Base-by-base conservation (phyloP, 2,113 vertebrate genomes). In the Brienomyrus longianalis region DNA sequence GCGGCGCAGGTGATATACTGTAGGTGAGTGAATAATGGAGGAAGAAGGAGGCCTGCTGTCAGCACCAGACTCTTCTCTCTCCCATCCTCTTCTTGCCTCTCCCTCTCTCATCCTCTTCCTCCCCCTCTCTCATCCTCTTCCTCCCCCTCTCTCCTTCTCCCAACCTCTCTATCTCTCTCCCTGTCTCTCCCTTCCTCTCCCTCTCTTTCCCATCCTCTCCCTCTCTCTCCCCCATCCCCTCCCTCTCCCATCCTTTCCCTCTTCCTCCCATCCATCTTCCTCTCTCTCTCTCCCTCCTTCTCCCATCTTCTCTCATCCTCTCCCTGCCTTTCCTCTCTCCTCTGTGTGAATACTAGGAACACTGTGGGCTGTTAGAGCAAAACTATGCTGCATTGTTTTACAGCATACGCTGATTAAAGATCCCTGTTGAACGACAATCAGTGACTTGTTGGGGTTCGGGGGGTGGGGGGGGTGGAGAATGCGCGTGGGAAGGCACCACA, bases 401-500 rank as follows among this genome's bases (percentile, higher is more conserved):
- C 51, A 15, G 51, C 51, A 66, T 66, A 27, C 9, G n/a, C 59
- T 66, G 59, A 66, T 66, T 66, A 66, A 66, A 27, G 23, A 66
- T 27, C 47, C 39, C 91, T 93, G 93, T 95, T 95, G 93, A 96
- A 43, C 19, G 17, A 31, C 93, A 92, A 91, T 92, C 31, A 5
- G 87, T 59, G 23, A 91, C 43, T 89, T 93, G 92, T 11, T 11
- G 45, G 93, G 91, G 54, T 90, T 87, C n/a, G 50, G 9, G 59
- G 62, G 7, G n/a, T 31, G n/a, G n/a, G n/a, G 0, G 62, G n/a
- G n/a, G n/a, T 0, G 62, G 62, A 27, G 62, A 1, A 27, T 27
- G n/a, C 0, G n/a, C 1, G 10, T 70, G 62, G 59, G 62, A 31
- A 70, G 62, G n/a, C 3, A 5, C 62, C 2, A 7, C 62, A 27